phyloP scores from a whole-genome alignment of 2,888 invertebrate genomes.

The Spicauda simplicius region DNA sequence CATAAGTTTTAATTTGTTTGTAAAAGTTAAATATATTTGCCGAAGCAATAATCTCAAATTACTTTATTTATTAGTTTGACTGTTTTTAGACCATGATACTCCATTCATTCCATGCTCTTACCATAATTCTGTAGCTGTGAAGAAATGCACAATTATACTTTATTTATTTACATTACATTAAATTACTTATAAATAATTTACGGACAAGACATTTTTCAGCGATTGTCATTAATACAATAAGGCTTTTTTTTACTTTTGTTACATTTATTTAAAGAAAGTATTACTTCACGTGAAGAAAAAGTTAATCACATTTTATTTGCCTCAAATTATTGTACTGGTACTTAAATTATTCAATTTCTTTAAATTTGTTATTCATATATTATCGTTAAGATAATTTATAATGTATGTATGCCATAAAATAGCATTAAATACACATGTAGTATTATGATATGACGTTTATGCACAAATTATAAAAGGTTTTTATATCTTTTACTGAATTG shows the following conservation, averaged over 20 bases:
- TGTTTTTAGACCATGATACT: not conserved
- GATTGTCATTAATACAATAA: too few species aligned
- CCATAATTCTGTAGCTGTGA: not conserved
- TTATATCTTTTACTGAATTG: conserved; percentile 57
- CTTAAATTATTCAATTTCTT: conserved; percentile 34
- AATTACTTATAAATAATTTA: too few species aligned
- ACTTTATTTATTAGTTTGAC: conserved; percentile 21
- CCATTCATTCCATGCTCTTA: conserved; percentile 25
- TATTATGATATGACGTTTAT: conserved; percentile 39
- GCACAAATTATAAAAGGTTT: conserved; percentile 53
- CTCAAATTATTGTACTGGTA: conserved; percentile 20
- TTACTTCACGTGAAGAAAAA: conserved; percentile 21
- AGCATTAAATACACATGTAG: conserved; percentile 39
- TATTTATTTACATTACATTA: not conserved
- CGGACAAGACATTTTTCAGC: too few species aligned
- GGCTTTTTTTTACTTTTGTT: not conserved
- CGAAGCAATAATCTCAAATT: conserved; percentile 4
- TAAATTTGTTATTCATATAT: conserved; percentile 22
- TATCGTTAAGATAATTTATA: not conserved
- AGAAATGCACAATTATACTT: not conserved
- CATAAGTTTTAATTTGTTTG: conserved; percentile 34
- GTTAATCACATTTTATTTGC: not conserved
- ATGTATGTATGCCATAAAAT: conserved; percentile 12
- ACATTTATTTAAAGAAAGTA: not conserved
- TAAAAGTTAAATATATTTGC: conserved; percentile 6